A percentile compares a stretch with the other conserved stretches of the same genome.
phyloP scores from a whole-genome alignment of 2,113 vertebrate species.

The Fukomys damarensis region DNA sequence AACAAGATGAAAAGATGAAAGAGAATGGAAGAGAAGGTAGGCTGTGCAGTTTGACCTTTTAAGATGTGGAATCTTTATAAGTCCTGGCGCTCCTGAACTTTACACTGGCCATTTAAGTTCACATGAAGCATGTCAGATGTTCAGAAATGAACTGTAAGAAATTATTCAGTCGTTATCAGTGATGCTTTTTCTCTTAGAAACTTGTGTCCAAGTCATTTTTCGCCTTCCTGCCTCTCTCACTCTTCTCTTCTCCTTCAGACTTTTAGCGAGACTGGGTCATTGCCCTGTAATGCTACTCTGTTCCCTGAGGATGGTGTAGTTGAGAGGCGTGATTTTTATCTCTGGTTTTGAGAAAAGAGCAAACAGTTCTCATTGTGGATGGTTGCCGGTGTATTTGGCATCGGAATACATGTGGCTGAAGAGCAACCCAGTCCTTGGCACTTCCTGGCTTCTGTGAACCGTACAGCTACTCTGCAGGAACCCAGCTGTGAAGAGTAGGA shows the following conservation, averaged over 20 bases:
- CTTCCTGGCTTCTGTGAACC: neutral
- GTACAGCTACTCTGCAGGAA: neutral
- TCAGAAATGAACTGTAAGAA: neutral
- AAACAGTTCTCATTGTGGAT: neutral
- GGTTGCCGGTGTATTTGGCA: neutral
- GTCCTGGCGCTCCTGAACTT: neutral
- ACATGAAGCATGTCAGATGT: neutral
- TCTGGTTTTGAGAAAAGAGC: neutral
- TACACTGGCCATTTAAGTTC: neutral
- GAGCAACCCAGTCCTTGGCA: neutral
- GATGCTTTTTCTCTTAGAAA: neutral
- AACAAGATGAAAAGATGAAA: conserved; percentile 92
- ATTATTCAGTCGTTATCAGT: neutral
- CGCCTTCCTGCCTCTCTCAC: neutral
- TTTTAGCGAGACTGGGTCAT: neutral
- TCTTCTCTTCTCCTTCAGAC: neutral
- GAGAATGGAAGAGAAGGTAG: conserved; percentile 91
- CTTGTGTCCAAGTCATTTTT: neutral
- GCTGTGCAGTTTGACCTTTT: conserved; percentile 32
- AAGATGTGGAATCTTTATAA: neutral
- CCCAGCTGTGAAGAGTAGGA: neutral
- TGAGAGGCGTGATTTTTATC: neutral
- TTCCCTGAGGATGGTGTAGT: neutral
- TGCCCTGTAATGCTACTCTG: neutral
- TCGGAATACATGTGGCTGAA: neutral